phyloP scores from a whole-genome alignment of 2,113 vertebrate species.

The Xyrauchen texanus region DNA sequence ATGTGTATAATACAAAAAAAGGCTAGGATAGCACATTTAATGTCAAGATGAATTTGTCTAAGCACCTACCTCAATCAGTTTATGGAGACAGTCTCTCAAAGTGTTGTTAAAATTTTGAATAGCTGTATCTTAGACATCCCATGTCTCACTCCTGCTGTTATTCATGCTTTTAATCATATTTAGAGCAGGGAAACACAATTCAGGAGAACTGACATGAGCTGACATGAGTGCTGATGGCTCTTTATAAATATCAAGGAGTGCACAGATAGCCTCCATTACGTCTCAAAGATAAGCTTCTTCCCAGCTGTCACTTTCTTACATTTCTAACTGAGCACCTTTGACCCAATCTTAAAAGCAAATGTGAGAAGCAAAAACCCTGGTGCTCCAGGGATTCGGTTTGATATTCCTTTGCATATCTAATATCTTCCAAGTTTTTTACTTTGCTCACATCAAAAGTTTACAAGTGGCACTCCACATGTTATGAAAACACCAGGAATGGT shows the following conservation, averaged over 20 bases:
- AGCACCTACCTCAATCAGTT: background rate
- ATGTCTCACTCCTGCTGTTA: conserved; percentile 7
- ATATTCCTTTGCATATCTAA: conserved; percentile 63
- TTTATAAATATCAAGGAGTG: conserved; percentile 40
- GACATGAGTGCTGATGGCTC: conserved; percentile 30
- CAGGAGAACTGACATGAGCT: conserved; percentile 34
- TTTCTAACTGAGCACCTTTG: conserved; percentile 80
- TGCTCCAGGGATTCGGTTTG: conserved; percentile 67
- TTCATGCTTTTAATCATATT: conserved; percentile 11
- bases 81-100: background rate
- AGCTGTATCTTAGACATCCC: background rate
- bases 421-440: conserved; percentile 59
- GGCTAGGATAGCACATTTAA: background rate
- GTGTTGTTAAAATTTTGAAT: conserved; percentile 27
- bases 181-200: conserved; percentile 30
- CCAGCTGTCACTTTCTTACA: conserved; percentile 61
- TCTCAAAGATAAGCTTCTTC: conserved; percentile 43
- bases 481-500: conserved; percentile 82
- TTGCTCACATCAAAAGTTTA: conserved; percentile 56
- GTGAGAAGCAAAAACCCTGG: conserved; percentile 76
- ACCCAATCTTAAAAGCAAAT: conserved; percentile 87
- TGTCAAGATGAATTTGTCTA: background rate
- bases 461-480: conserved; percentile 76
- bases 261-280: conserved; percentile 14
- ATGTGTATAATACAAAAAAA: too few relatives aligned